phyloP scores from a whole-genome alignment of 1,140 invertebrate species.

The Trichogramma pretiosum region DNA sequence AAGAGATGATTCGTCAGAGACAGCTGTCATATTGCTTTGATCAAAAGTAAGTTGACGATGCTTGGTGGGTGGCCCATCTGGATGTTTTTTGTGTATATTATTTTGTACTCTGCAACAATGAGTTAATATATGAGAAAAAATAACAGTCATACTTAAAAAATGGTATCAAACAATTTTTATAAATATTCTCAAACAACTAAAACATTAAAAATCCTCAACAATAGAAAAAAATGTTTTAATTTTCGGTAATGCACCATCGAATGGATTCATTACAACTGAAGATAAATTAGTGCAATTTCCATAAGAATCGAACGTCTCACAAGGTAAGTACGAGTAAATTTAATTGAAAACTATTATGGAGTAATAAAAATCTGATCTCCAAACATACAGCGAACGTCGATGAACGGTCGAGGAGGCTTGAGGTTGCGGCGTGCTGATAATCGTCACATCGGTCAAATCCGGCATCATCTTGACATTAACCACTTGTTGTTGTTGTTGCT shows the following conservation, averaged over 20 bases:
- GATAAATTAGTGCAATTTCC: no score
- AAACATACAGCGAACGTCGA: conserved; percentile 25
- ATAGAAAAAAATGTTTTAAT: no score
- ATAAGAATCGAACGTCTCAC: neutral
- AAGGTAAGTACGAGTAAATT: conserved; percentile 1
- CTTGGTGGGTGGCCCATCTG: neutral
- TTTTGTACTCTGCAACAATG: no score
- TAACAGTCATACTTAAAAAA: no score
- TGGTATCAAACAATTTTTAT: neutral
- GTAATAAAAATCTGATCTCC: no score
- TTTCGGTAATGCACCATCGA: no score
- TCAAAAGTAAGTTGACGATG: conserved; percentile 16
- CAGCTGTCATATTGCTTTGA: conserved; percentile 3
- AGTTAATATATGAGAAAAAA: no score
- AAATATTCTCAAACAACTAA: neutral
- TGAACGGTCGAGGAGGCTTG: conserved; percentile 36
- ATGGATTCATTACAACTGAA: no score
- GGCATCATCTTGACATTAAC: neutral
- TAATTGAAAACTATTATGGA: no score
- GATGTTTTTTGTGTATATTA: no score
- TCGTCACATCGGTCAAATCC: conserved; percentile 25
- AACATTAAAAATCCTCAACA: neutral
- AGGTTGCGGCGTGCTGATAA: conserved; percentile 30
- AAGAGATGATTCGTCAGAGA: conserved; percentile 23
- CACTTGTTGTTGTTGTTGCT: no score